Evolutionary conservation across 2,113 vertebrate species (phyloP).

Genomic region (Elaphurus davidianus): DNA sequence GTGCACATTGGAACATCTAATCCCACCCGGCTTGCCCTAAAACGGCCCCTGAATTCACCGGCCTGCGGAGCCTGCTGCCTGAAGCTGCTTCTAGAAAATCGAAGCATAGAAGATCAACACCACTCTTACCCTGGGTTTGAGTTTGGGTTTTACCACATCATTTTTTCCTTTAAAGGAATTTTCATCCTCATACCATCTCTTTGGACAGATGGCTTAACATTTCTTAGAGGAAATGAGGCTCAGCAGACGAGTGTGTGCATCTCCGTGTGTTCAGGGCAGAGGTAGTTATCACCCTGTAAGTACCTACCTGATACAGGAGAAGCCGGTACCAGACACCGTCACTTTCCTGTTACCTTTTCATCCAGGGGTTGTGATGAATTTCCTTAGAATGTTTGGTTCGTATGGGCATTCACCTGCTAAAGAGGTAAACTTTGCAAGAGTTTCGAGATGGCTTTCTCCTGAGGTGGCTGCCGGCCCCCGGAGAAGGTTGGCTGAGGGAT

Average conservation of each 20-base stretch:
- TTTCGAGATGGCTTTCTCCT: not conserved
- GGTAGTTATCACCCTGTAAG: not conserved
- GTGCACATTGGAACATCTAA: slow-evolving; percentile 58
- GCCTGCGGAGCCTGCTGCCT: not conserved
- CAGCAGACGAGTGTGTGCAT: not conserved
- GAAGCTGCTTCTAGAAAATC: not conserved
- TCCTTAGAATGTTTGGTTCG: not conserved
- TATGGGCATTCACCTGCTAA: not conserved
- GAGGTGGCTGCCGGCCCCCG: not conserved
- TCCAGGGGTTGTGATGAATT: not conserved
- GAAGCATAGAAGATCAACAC: not conserved
- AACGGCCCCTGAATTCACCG: not conserved
- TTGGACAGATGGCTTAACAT: slow-evolving; percentile 24
- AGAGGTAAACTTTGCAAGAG: not conserved
- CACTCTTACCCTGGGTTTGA: not conserved
- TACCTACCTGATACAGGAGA: not conserved
- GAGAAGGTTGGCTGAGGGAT: not conserved
- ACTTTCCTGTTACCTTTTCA: not conserved
- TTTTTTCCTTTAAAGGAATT: slow-evolving; percentile 13
- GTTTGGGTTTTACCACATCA: not conserved
- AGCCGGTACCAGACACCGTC: not conserved
- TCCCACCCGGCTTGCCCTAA: slow-evolving; percentile 53
- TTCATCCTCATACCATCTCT: slow-evolving; percentile 23
- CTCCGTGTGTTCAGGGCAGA: not conserved
- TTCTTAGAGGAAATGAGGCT: slow-evolving; percentile 18